Conservation (phyloP, 2,797 vertebrate genomes). For the Aphelocoma californica region DNA sequence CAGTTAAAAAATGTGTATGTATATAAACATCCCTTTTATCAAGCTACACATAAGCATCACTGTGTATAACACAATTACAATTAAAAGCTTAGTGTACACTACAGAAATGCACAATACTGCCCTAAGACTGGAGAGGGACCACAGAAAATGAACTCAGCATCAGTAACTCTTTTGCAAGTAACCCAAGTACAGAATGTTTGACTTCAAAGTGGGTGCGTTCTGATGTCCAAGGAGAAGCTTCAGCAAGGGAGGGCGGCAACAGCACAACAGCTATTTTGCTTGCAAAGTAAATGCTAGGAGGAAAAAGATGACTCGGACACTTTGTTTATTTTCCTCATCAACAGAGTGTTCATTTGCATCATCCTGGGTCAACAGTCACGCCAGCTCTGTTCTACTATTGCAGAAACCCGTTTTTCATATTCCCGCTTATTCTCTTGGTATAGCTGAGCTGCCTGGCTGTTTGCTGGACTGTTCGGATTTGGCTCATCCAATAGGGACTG, state of each 20-base stretch:
- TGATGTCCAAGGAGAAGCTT: slow-evolving; percentile 82
- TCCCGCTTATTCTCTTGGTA: slow-evolving; percentile 99
- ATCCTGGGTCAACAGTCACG: slow-evolving; percentile 95
- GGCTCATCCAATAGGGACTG: slow-evolving; percentile 99
- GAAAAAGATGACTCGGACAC: slow-evolving; percentile 78
- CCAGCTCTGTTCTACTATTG: slow-evolving; percentile 99
- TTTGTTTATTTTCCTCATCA: slow-evolving; percentile 77
- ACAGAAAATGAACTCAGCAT: slow-evolving; percentile 68
- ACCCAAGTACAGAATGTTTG: slow-evolving; percentile 83
- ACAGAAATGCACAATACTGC: slow-evolving; percentile 73
- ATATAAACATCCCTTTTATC: slow-evolving; percentile 72
- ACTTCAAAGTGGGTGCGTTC: slow-evolving; percentile 83
- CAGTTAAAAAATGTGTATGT: slow-evolving; percentile 74
- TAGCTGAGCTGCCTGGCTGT: slow-evolving; percentile 98
- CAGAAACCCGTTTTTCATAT: slow-evolving; percentile 98
- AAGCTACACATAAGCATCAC: slow-evolving; percentile 75
- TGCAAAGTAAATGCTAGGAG: slow-evolving; percentile 88
- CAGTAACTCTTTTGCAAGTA: slow-evolving; percentile 81
- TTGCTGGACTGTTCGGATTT: slow-evolving; percentile 98
- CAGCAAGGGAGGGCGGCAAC: slow-evolving; percentile 85
- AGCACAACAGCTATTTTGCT: slow-evolving; percentile 91
- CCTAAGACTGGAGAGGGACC: slow-evolving; percentile 69
- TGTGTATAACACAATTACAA: slow-evolving; percentile 73
- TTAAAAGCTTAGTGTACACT: slow-evolving; percentile 78
- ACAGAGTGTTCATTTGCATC: slow-evolving; percentile 84